phyloP scores from a whole-genome alignment of 2,888 invertebrate genomes.

The Troglohyphantes excavatus region DNA sequence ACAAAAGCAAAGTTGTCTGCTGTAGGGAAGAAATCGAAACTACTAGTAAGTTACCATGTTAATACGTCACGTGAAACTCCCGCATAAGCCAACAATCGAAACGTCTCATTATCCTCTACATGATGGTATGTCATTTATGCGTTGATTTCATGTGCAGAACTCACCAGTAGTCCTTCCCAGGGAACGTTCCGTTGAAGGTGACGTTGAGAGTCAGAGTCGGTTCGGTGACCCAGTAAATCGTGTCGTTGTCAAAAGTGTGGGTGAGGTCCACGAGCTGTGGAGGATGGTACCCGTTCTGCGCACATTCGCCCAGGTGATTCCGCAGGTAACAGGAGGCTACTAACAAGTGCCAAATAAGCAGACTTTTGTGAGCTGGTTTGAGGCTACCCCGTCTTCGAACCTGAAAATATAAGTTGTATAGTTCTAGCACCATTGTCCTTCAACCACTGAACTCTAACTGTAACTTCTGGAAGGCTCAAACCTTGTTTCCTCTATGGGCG shows the following conservation, averaged over 20 bases:
- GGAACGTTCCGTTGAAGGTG: conserved; percentile 44
- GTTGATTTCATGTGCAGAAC: not conserved
- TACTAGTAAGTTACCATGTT: no score
- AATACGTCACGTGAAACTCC: no score
- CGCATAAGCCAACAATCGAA: no score
- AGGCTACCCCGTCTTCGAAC: conserved; percentile 6
- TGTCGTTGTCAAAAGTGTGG: conserved; percentile 47
- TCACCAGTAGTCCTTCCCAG: conserved; percentile 44
- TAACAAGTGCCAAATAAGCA: conserved; percentile 55
- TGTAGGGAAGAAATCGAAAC: no score
- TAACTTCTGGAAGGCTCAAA: no score
- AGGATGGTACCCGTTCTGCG: no score
- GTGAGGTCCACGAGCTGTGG: conserved; percentile 46
- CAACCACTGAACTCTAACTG: no score
- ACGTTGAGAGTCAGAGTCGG: conserved; percentile 45
- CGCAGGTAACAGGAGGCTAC: conserved; percentile 18
- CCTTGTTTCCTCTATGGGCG: no score
- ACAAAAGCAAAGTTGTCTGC: no score
- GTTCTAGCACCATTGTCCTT: no score
- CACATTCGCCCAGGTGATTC: not conserved
- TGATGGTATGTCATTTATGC: no score
- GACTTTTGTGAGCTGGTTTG: conserved; percentile 44
- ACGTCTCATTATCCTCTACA: no score
- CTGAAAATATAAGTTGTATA: conserved; percentile 10
- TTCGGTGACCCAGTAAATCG: conserved; percentile 72